phyloP scores from a whole-genome alignment of 2,113 vertebrate species.

The Montifringilla adamsi region DNA sequence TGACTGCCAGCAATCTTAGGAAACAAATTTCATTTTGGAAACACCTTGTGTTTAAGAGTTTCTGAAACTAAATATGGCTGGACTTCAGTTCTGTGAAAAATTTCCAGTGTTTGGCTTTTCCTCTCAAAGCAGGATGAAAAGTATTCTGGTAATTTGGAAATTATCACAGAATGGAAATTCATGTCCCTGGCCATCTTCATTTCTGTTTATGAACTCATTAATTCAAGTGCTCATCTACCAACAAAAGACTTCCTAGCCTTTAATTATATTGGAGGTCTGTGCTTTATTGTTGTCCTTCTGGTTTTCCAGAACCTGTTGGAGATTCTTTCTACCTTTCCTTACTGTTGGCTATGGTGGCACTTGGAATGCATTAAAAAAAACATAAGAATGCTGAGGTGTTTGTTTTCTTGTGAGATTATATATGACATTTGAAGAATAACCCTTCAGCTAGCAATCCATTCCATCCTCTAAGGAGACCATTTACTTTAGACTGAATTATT shows the following conservation, averaged over 20 bases:
- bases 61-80: constrained; percentile 41
- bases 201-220: constrained; percentile 10
- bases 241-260: neutral
- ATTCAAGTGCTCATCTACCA: neutral
- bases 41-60: constrained; percentile 26
- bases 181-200: neutral
- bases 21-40: constrained; percentile 36
- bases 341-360: neutral
- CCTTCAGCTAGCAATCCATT: neutral
- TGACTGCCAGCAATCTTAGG: neutral
- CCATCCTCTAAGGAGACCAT: neutral
- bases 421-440: neutral
- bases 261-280: neutral
- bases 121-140: constrained; percentile 1
- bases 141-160: constrained; percentile 50
- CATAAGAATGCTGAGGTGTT: neutral
- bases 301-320: neutral
- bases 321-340: neutral
- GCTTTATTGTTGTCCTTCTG: neutral
- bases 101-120: constrained; percentile 39
- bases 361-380: neutral
- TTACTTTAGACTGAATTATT: neutral
- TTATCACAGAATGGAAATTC: constrained; percentile 49
- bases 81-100: constrained; percentile 25
- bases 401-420: neutral